Conservation (phyloP, 1,140 invertebrate genomes). For the Venustaconcha ellipsiformis region DNA sequence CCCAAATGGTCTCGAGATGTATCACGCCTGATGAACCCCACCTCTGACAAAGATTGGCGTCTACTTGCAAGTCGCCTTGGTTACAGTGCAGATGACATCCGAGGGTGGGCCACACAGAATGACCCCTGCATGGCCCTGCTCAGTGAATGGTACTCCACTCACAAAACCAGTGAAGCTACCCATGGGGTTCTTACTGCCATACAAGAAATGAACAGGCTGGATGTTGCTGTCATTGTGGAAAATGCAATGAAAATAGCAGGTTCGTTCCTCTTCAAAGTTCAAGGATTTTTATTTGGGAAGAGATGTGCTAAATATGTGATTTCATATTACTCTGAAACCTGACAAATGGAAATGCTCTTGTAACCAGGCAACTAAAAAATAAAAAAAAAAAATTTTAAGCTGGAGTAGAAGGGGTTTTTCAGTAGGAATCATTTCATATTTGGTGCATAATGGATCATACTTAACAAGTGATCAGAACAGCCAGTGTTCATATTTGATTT, state of each 20-base stretch:
- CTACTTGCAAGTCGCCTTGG: constrained; percentile 57
- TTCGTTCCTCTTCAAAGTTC: constrained; percentile 16
- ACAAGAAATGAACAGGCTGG: constrained; percentile 70
- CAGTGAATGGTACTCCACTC: constrained; percentile 64
- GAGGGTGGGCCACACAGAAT: constrained; percentile 52
- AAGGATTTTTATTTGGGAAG: too few relatives aligned
- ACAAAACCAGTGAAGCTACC: constrained; percentile 60
- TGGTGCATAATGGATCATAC: too few relatives aligned
- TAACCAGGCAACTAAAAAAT: too few relatives aligned
- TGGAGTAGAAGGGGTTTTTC: too few relatives aligned
- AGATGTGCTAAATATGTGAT: too few relatives aligned
- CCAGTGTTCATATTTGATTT: too few relatives aligned
- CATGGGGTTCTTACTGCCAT: constrained; percentile 64
- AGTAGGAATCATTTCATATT: too few relatives aligned
- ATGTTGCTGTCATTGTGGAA: constrained; percentile 58
- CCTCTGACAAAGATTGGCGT: constrained; percentile 55
- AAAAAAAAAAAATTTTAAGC: too few relatives aligned
- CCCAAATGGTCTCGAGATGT: constrained; percentile 61
- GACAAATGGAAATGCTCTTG: too few relatives aligned
- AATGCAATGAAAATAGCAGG: constrained; percentile 60
- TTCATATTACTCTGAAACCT: too few relatives aligned
- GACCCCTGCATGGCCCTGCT: constrained; percentile 64
- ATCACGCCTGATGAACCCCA: constrained; percentile 54
- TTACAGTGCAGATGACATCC: constrained; percentile 58
- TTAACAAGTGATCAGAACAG: too few relatives aligned